Evolutionary conservation across 2,113 vertebrate species (phyloP).

Genomic region (Marmota monax): DNA sequence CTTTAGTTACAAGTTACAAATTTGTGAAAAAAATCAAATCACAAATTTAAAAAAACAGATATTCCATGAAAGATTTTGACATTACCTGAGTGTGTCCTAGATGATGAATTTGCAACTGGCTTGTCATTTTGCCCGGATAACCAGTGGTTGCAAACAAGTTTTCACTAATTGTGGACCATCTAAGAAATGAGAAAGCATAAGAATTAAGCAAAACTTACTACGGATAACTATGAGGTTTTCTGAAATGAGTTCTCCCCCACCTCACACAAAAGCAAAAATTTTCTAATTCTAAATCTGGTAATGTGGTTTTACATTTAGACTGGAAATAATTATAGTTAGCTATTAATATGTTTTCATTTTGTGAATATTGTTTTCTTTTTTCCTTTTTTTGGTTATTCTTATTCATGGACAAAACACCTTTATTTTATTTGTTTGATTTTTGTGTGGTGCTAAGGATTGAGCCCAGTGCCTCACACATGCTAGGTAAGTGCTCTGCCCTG

Average conservation of each 20-base stretch:
- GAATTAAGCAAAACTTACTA: background rate
- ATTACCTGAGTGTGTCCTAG: conserved; percentile 96
- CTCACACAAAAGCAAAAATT: background rate
- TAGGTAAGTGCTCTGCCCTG: too few relatives aligned
- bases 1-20: conserved; percentile 40
- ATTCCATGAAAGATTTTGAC: background rate
- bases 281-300: conserved; percentile 21
- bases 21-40: conserved; percentile 15
- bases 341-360: background rate
- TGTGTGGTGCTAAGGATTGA: too few relatives aligned
- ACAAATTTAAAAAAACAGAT: background rate
- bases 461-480: too few relatives aligned
- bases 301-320: background rate
- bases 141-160: conserved; percentile 97
- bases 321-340: background rate
- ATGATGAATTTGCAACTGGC: conserved; percentile 96
- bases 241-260: background rate
- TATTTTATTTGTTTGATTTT: too few relatives aligned
- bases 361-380: background rate
- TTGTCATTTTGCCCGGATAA: conserved; percentile 95
- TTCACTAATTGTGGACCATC: conserved; percentile 96
- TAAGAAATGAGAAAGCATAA: conserved; percentile 73
- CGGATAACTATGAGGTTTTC: background rate
- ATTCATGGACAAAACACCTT: too few relatives aligned
- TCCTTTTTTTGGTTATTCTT: too few relatives aligned